These are phyloP conservation scores for Aquatica leii DNA, from an alignment of 2,888 invertebrate genomes.

Conservation along the genomic window DNA sequence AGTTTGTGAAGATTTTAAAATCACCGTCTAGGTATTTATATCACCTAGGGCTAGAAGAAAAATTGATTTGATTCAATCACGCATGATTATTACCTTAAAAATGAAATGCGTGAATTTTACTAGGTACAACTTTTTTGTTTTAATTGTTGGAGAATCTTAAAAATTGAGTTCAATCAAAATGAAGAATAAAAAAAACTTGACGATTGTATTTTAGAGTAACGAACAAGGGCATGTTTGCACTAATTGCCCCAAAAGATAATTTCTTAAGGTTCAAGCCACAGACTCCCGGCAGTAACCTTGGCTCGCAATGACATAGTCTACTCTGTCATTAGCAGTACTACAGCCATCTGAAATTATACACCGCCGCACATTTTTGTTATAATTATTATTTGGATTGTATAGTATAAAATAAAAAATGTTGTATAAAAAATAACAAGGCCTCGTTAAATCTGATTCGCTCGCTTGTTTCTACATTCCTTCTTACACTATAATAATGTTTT, in stretches of 20 bases:
- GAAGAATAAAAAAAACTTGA: no score
- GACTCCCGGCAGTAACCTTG: constrained; percentile 54
- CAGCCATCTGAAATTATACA: constrained; percentile 56
- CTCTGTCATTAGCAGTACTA: constrained; percentile 55
- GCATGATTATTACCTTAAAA: constrained; percentile 20
- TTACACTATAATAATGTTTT: constrained; percentile 43
- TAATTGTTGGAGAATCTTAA: not conserved
- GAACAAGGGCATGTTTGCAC: constrained; percentile 5
- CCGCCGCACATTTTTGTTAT: constrained; percentile 56
- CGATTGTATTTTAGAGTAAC: no score
- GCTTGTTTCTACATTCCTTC: constrained; percentile 42
- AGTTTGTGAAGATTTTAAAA: constrained; percentile 37
- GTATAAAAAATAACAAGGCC: constrained; percentile 53
- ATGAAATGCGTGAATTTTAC: not conserved
- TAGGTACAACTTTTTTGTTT: not conserved
- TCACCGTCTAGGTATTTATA: constrained; percentile 43
- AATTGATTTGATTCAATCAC: constrained; percentile 39
- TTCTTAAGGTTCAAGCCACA: constrained; percentile 47
- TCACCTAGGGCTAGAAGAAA: constrained; percentile 35
- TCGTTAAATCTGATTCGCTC: constrained; percentile 47
- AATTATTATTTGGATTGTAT: constrained; percentile 58
- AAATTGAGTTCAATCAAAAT: no score
- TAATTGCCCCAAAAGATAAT: constrained; percentile 43
- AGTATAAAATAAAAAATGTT: constrained; percentile 50
- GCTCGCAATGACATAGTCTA: constrained; percentile 56